Evolutionary conservation across 2,113 vertebrate genomes (phyloP).

Genomic region (Phylloscopus trochilus): DNA sequence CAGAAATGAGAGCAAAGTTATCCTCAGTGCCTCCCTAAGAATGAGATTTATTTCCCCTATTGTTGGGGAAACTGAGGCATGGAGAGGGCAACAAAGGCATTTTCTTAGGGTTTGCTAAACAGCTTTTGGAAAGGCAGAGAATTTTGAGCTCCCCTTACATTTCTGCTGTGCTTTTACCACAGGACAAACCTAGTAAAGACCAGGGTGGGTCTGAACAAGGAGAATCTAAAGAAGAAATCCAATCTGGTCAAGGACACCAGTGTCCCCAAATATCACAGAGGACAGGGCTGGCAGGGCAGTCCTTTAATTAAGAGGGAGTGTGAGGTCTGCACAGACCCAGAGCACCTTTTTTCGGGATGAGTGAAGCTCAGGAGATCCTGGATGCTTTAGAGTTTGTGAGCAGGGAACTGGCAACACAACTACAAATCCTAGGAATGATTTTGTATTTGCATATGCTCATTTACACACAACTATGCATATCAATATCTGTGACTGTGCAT

Average conservation of each 20-base stretch:
- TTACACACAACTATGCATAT: neutral
- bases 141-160: neutral
- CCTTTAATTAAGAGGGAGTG: neutral
- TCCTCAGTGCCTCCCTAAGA: neutral
- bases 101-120: neutral
- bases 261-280: neutral
- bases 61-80: neutral
- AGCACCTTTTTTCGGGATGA: neutral
- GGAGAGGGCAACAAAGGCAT: neutral
- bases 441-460: neutral
- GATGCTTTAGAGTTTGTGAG: neutral
- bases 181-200: neutral
- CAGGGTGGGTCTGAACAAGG: neutral
- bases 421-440: neutral
- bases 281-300: neutral
- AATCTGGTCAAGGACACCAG: neutral
- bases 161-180: neutral
- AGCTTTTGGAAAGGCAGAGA: neutral
- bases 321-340: neutral
- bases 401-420: neutral
- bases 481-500: neutral
- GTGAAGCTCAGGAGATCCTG: neutral
- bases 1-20: neutral
- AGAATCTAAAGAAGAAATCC: neutral
- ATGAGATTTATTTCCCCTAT: neutral